Conservation (phyloP, 2,888 invertebrate genomes). For the Xestia xanthographa region DNA sequence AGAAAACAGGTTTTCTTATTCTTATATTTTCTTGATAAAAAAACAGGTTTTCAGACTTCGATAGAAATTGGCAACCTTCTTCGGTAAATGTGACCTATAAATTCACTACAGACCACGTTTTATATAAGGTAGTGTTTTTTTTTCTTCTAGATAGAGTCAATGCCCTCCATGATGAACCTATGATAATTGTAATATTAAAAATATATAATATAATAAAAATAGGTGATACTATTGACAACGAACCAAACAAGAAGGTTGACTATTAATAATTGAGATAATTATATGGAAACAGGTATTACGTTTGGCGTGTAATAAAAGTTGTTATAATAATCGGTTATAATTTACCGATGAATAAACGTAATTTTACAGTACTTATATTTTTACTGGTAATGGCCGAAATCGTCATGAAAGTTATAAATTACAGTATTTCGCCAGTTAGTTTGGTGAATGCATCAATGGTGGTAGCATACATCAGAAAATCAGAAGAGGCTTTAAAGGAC, state of each 20-base stretch:
- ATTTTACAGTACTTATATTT: neutral
- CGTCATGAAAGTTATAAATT: neutral
- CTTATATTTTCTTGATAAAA: neutral
- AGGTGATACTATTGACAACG: neutral
- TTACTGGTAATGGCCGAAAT: neutral
- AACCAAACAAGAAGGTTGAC: neutral
- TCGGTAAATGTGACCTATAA: conserved; percentile 16
- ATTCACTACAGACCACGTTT: conserved; percentile 1
- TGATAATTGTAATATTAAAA: no score
- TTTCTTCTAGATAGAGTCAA: neutral
- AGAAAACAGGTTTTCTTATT: neutral
- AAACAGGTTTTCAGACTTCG: neutral
- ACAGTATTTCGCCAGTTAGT: neutral
- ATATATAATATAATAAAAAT: no score
- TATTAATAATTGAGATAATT: neutral
- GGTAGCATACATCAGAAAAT: neutral
- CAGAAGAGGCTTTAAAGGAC: no score
- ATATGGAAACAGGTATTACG: neutral
- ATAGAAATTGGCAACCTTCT: neutral
- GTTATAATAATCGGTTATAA: neutral
- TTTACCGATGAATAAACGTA: neutral
- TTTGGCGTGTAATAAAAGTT: neutral
- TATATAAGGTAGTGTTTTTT: neutral
- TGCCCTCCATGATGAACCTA: conserved; percentile 10
- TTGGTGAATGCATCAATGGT: neutral